phyloP scores from a whole-genome alignment of 2,888 invertebrate genomes.

The Gisinianus flammeolus region DNA sequence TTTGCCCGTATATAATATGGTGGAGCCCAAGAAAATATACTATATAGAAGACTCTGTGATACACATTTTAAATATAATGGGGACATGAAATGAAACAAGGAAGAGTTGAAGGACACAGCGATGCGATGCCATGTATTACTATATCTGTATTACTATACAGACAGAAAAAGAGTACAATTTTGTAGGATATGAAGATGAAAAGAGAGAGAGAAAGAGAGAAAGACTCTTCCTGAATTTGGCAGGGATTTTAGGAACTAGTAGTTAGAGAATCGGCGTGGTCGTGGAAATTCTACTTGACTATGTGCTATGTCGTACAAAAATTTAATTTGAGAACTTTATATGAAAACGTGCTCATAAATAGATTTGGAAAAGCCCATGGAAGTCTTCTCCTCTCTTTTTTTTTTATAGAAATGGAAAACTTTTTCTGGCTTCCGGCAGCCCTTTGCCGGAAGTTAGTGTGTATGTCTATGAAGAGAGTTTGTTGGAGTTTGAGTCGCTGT shows the following conservation, averaged over 20 bases:
- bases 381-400: slow-evolving; percentile 27
- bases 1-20: not conserved
- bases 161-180: not conserved
- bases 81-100: slow-evolving; percentile 35
- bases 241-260: slow-evolving; percentile 38
- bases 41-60: no score
- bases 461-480: slow-evolving; percentile 36
- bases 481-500: not conserved
- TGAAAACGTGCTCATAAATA: slow-evolving; percentile 41
- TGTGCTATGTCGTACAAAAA: slow-evolving; percentile 11
- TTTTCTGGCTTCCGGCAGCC: slow-evolving; percentile 57
- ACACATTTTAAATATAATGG: not conserved
- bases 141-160: slow-evolving; percentile 15
- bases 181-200: not conserved
- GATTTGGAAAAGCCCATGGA: slow-evolving; percentile 39
- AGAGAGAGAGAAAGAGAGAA: not conserved
- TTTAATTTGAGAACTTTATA: slow-evolving; percentile 42
- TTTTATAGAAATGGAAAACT: slow-evolving; percentile 33
- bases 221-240: slow-evolving; percentile 45
- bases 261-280: not conserved
- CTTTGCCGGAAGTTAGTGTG: slow-evolving; percentile 58
- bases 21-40: not conserved
- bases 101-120: slow-evolving; percentile 37
- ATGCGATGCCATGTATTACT: not conserved
- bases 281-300: not conserved